Evolutionary conservation across 2,888 invertebrate species (phyloP).

Genomic region (Parthenolecanium corni): DNA sequence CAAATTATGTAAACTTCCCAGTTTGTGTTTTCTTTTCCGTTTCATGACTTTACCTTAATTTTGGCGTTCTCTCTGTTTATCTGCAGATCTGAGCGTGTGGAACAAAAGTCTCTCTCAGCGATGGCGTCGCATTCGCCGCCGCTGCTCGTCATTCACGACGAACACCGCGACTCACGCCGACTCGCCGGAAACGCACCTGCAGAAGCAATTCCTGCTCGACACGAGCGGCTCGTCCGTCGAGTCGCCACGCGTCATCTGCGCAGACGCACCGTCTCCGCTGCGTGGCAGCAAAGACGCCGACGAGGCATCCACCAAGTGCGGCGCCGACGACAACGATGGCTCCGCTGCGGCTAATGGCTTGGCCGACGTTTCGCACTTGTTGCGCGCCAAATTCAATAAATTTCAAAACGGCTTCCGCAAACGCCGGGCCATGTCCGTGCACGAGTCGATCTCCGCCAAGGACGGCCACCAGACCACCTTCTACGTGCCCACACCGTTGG

Average conservation of each 20-base stretch:
- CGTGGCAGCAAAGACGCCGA: background rate
- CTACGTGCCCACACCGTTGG: conserved; percentile 51
- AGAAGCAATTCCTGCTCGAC: conserved; percentile 41
- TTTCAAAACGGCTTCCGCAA: conserved; percentile 52
- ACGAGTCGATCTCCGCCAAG: conserved; percentile 40
- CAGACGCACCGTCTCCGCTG: background rate
- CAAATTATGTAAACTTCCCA: too few relatives aligned
- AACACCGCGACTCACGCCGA: conserved; percentile 13
- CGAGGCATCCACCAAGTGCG: conserved; percentile 30
- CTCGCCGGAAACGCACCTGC: conserved; percentile 22
- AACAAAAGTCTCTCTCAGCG: conserved; percentile 62
- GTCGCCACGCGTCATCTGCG: background rate
- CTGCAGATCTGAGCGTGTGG: conserved; percentile 54
- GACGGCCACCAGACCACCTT: conserved; percentile 43
- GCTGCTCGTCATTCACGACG: conserved; percentile 47
- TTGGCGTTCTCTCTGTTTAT: background rate
- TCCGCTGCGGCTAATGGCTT: conserved; percentile 19
- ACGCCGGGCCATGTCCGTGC: conserved; percentile 55
- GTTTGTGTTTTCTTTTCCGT: too few relatives aligned
- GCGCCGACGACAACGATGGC: background rate
- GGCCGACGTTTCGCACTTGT: conserved; percentile 37
- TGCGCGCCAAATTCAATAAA: conserved; percentile 54
- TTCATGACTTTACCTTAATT: too few relatives aligned
- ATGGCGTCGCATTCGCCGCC: conserved; percentile 59
- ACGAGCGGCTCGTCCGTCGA: conserved; percentile 21